phyloP scores from a whole-genome alignment of 2,888 invertebrate species.

The Diplazon laetatorius region DNA sequence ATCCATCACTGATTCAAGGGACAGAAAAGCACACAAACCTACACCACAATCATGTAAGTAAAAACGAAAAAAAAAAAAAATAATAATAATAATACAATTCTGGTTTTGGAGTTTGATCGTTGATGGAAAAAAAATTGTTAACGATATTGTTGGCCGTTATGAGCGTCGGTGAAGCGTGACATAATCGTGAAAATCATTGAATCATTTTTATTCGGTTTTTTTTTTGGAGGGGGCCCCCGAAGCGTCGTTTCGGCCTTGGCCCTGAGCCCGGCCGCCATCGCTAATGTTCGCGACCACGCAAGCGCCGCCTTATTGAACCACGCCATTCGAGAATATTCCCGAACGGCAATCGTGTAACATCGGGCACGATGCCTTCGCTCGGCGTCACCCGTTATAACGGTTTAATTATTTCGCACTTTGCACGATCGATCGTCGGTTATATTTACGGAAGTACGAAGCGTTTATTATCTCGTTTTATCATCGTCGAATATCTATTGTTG shows the following conservation, averaged over 20 bases:
- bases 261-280: constrained; percentile 60
- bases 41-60: constrained; percentile 75
- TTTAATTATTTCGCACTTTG: neutral
- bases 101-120: constrained; percentile 6
- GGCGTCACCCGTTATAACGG: too few relatives aligned
- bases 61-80: too few relatives aligned
- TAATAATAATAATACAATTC: too few relatives aligned
- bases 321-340: constrained; percentile 1
- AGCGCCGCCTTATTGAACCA: constrained; percentile 58
- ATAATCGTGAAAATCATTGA: neutral
- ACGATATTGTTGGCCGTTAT: neutral
- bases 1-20: constrained; percentile 63
- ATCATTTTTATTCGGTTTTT: too few relatives aligned
- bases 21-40: constrained; percentile 68
- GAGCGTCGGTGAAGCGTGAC: neutral
- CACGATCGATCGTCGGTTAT: neutral
- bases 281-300: constrained; percentile 63
- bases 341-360: neutral
- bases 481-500: neutral
- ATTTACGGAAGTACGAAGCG: too few relatives aligned
- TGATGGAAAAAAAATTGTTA: neutral
- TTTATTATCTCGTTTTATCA: too few relatives aligned
- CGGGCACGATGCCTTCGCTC: too few relatives aligned
- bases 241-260: neutral
- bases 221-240: too few relatives aligned